Base-by-base conservation (phyloP, 2,888 invertebrate genomes). In the Carterocephalus palaemon region DNA sequence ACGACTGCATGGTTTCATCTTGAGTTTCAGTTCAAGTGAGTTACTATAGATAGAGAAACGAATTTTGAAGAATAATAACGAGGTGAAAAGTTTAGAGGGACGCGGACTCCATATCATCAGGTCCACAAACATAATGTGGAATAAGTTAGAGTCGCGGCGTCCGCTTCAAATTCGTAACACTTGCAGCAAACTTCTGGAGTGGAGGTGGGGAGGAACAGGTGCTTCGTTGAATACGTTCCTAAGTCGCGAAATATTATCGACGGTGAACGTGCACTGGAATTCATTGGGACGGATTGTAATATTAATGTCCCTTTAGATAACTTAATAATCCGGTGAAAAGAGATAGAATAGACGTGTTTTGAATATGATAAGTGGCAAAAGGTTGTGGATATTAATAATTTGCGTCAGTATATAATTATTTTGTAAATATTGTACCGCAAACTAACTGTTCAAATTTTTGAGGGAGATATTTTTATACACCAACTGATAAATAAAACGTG, bases 161-260 rank as follows among this genome's bases (percentile, higher is more conserved):
- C 67, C 69, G 73, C 70, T 73, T 70, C 65, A 70, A 78, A 78
- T 79, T 77, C 67, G 72, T 81, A 79, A 82, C 79, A 80, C 77
- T 82, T 83, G 78, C 75, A 70, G 71, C 66, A 83, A 82, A 81
- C 77, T 81, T 74, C 64, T 59, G 71, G 65, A 65, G 62, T 56
- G 57, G 75, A 81, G 75, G 80, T 78, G 64, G 69, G 56, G 51
- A 49, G 51, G 73, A 69, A 69, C 79, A 80, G 82, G 81, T 82
- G 81, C 75, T 71, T 75, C 75, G 67, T 68, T 64, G 75, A 77
- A 78, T 74, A 72, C 68, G 67, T 67, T 60, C 66, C 59, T 69
- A 73, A 15, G 13, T 2, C 8, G 13, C 28, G 29, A 43, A n/a
- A n/a, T 75, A 43, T 42, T 42, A 72, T 74, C 73, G 70, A 65